Evolutionary conservation across 2,888 invertebrate species (phyloP).

Genomic region (Seladonia tumulorum): DNA sequence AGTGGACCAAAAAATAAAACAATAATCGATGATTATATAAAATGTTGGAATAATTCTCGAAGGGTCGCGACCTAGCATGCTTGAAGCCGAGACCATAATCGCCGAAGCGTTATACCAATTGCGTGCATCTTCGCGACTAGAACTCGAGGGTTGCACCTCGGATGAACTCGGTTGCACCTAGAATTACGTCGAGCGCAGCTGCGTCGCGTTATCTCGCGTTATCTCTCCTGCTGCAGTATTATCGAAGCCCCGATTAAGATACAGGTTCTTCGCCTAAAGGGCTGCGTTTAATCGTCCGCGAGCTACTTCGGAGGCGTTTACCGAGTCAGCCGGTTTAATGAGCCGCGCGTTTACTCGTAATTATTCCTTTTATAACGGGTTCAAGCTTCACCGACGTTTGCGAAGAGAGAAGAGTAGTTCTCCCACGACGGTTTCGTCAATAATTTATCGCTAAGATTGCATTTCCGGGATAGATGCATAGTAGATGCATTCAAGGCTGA

Average conservation of each 20-base stretch:
- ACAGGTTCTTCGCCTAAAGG: not conserved
- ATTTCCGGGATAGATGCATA: not conserved
- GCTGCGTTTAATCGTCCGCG: not conserved
- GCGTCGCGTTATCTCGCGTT: not conserved
- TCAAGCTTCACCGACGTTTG: not conserved
- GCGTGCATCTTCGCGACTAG: not conserved
- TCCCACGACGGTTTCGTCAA: not conserved
- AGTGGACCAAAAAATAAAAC: no score
- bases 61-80: no score
- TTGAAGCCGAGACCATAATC: no score
- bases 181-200: not conserved
- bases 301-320: not conserved
- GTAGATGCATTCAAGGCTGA: not conserved
- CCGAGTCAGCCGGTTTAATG: not conserved
- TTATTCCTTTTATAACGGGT: not conserved
- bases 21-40: no score
- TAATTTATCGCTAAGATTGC: not conserved
- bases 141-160: not conserved
- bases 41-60: no score
- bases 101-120: no score
- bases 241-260: slow-evolving; percentile 1
- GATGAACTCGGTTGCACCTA: not conserved
- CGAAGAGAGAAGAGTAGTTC: not conserved
- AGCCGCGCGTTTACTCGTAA: not conserved
- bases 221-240: not conserved